Conservation (phyloP, 2,113 vertebrate genomes). For the Antennarius striatus region DNA sequence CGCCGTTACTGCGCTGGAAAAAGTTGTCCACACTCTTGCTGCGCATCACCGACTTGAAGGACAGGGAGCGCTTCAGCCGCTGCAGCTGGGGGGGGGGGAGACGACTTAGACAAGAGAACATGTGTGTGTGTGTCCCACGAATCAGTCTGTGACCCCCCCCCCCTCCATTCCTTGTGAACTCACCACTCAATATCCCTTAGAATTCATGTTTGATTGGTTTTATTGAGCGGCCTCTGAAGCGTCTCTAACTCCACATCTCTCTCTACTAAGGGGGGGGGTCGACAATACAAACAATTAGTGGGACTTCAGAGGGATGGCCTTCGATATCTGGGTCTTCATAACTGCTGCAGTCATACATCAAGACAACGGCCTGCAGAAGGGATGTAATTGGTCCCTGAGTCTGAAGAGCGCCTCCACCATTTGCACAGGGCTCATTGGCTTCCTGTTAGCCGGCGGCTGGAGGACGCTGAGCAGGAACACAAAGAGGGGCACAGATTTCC, state of each 20-base stretch:
- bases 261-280: conserved; percentile 24
- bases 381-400: conserved; percentile 32
- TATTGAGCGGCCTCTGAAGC: conserved; percentile 60
- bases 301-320: conserved; percentile 22
- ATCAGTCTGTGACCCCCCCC: too few species aligned
- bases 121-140: too few species aligned
- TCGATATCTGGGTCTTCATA: conserved; percentile 43
- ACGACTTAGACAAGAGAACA: too few species aligned
- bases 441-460: neutral
- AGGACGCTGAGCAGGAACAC: too few species aligned
- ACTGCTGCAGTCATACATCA: conserved; percentile 35
- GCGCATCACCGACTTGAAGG: conserved; percentile 89
- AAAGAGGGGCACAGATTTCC: neutral
- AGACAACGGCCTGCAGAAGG: conserved; percentile 34
- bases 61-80: conserved; percentile 87
- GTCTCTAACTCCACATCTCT: conserved; percentile 34
- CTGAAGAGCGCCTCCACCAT: conserved; percentile 17
- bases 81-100: conserved; percentile 79
- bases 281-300: conserved; percentile 59
- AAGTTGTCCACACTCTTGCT: conserved; percentile 93
- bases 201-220: conserved; percentile 71
- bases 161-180: conserved; percentile 32
- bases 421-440: conserved; percentile 43
- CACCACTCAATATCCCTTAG: conserved; percentile 65
- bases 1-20: conserved; percentile 83